Base-by-base conservation (phyloP, 2,113 vertebrate species). In the Trinectes maculatus region DNA sequence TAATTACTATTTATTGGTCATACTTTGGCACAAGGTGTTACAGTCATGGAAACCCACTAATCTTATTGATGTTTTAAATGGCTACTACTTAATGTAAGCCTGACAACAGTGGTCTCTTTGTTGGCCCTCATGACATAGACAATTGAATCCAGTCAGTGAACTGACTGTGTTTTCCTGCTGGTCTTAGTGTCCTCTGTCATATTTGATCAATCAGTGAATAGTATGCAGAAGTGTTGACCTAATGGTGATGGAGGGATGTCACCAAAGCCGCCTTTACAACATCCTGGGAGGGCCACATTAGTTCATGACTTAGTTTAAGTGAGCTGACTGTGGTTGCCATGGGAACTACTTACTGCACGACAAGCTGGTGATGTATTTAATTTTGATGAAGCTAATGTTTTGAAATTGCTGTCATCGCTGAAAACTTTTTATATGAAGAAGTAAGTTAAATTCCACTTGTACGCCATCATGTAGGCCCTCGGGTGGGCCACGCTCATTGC, bases 21-120 rank as follows among this genome's bases (percentile, higher is more conserved):
- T n/a, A 49, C 51, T 65, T 64, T 34, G 29, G 46, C 31, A 47
- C 22, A 64, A 49, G 49, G 39, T 11, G 10, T 59, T 6, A 48
- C 26, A 59, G 72, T 77, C 80, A 85, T 13, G 12, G 26, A 83
- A 79, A 73, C 25, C 8, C 34, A 24, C 42, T 73, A 37, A 75
- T 68, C 36, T 62, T 63, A 71, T 74, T 77, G 57, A 74, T 80
- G 54, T 58, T 53, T 76, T 64, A 75, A 76, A 58, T 73, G 53
- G 65, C 22, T 52, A n/a, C 54, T 67, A 31, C 29, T 64, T 37
- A 34, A 28, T 58, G 54, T 59, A 24, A 56, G 24, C 16, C 39
- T 1, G 2, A 24, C 8, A 71, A 60, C 66, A 72, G 37, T 44
- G 47, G 19, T 53, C 47, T 68, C 62, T 57, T 74, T 79, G 72